Base-by-base conservation (phyloP, 2,888 invertebrate species). In the Psylliodes chrysocephalus region DNA sequence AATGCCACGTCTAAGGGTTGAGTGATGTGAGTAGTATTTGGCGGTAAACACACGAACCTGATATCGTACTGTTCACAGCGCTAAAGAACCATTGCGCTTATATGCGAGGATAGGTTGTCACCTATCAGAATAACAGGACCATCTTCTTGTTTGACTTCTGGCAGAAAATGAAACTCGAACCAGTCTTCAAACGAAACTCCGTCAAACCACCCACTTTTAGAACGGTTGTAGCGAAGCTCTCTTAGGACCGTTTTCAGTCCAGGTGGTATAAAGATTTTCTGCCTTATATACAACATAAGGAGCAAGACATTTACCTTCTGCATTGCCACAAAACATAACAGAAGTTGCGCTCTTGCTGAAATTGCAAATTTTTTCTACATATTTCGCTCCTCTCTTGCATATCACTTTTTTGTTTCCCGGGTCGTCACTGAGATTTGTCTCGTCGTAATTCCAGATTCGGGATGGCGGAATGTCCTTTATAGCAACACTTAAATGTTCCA, bases 181-280 rank as follows among this genome's bases (percentile, higher is more conserved):
- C 72, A 74, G 28, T 71, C 69, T 62, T 72, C 69, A 60, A 72
- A 75, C 14, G 59, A 60, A 14, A 35, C 33, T 6, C 19, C 60
- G 40, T 73, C 71, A 33, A 74, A 66, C 74, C 73, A 74, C 1
- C 80, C 79, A 63, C 71, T 74, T 61, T 75, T 75, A 7, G 76
- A 72, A 12, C 76, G 60, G 63, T 78, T 81, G 63, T 79, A 82
- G 2, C 75, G 55, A 60, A 70, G 51, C 64, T 73, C n/a, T 57
- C 46, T 40, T 42, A n/a, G 79, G 81, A n/a, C 81, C 81, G 47
- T 76, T 75, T 67, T 76, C 74, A n/a, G 72, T 73, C 82, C 81
- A 82, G 5, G 74, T 72, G 14, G 68, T 63, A 71, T 72, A 77
- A 19, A 81, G 33, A 46, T 75, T 59, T 63, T 75, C 70, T 7